Base-by-base conservation (phyloP, 2,888 invertebrate genomes). In the Lasioglossum villosulum region DNA sequence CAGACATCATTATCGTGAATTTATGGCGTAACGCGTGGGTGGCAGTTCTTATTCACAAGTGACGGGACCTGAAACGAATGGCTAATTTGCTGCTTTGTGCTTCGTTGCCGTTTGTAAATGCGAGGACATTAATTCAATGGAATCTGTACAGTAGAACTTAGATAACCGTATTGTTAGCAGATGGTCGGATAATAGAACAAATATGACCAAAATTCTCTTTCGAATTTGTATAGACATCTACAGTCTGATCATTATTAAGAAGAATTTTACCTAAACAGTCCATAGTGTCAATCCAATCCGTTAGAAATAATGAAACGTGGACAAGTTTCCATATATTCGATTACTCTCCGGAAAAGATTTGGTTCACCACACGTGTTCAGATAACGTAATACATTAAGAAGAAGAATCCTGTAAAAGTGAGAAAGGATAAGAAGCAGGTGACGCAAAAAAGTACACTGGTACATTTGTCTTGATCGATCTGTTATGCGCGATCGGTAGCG, bases 61-160 rank as follows among this genome's bases (percentile, higher is more conserved):
- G 84, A 84, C 77, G 76, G 71, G 56, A 4, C 23, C 56, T 56
- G 56, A 56, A 56, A n/a, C 56, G 56, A n/a, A 56, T 56, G n/a
- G 56, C n/a, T 12, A 56, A 56, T 56, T 56, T 56, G 56, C 56
- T n/a, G n/a, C 56, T 56, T 56, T 56, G 56, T 56, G 56, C n/a
- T 56, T 56, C n/a, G 56, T 56, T n/a, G 56, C n/a, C 12, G n/a
- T 56, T 56, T 56, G 56, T 56, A n/a, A 56, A 56, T 56, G n/a
- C 56, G 4, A 12, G n/a, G 56, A 56, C 12, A 56, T 56, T n/a
- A 56, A n/a, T n/a, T 12, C n/a, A n/a, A n/a, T 12, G 56, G 4
- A 56, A 56, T 56, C n/a, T 12, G 56, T 12, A 56, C 56, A 12
- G 56, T n/a, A n/a, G n/a, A 56, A 56, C n/a, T 56, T 2, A n/a